A percentile compares a stretch with the other conserved stretches of the same genome.
phyloP scores from a whole-genome alignment of 2,797 vertebrate species.

The Semotilus atromaculatus region DNA sequence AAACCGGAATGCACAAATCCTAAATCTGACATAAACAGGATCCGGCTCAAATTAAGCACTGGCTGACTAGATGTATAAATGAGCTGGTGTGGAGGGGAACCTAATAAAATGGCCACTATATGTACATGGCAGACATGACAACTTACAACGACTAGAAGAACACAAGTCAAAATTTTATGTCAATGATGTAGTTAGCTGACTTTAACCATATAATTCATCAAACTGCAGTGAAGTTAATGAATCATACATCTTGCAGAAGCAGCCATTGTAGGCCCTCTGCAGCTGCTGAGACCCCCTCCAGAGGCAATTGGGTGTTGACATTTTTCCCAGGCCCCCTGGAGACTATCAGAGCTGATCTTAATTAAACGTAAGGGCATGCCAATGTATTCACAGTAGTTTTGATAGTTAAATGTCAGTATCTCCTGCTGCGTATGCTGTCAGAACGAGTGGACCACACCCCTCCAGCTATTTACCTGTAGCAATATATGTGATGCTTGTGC shows the following conservation, averaged over 20 bases:
- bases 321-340: slow-evolving; percentile 53
- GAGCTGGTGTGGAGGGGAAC: neutral
- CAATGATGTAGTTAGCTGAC: neutral
- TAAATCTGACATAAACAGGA: no score
- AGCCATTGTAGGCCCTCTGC: slow-evolving; percentile 10
- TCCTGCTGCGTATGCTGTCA: slow-evolving; percentile 39
- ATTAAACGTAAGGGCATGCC: slow-evolving; percentile 59
- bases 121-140: neutral
- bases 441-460: slow-evolving; percentile 11
- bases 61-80: neutral
- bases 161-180: neutral
- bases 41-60: no score
- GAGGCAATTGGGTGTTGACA: slow-evolving; percentile 54
- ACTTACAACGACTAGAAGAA: neutral
- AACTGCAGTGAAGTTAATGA: slow-evolving; percentile 47
- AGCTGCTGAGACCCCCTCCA: slow-evolving; percentile 40
- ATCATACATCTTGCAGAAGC: slow-evolving; percentile 30
- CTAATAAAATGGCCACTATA: neutral
- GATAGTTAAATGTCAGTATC: slow-evolving; percentile 57
- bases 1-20: no score
- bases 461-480: neutral
- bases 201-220: slow-evolving; percentile 19
- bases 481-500: neutral
- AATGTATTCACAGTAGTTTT: slow-evolving; percentile 56
- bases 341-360: slow-evolving; percentile 47